Conservation (phyloP, 2,888 invertebrate species). For the Lordiphosa fenestrarum region DNA sequence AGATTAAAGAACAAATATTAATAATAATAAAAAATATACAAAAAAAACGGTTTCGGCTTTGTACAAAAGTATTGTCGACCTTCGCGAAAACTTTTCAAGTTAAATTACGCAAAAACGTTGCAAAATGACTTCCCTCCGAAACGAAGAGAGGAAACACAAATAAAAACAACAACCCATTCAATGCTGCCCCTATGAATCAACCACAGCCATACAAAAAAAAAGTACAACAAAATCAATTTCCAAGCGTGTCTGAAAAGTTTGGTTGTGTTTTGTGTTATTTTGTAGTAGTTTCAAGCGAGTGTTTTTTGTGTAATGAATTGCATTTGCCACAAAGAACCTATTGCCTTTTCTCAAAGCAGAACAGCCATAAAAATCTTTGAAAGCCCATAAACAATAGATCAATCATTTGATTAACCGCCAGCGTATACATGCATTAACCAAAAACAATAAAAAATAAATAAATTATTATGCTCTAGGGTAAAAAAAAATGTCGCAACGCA, state of each 20-base stretch:
- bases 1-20: constrained; percentile 29
- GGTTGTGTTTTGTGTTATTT: constrained; percentile 3
- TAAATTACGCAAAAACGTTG: constrained; percentile 51
- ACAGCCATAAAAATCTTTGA: constrained; percentile 30
- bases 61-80: constrained; percentile 45
- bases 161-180: constrained; percentile 9
- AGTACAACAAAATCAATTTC: constrained; percentile 45
- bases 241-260: constrained; percentile 45
- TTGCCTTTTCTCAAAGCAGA: constrained; percentile 27
- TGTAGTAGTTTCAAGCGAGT: constrained; percentile 18
- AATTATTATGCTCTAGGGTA: constrained; percentile 20
- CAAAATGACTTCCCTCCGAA: constrained; percentile 48
- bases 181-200: constrained; percentile 39
- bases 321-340: constrained; percentile 19
- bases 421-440: not conserved
- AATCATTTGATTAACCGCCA: constrained; percentile 58
- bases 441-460: constrained; percentile 9
- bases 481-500: no score
- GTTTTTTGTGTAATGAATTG: constrained; percentile 26
- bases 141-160: constrained; percentile 7
- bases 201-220: not conserved
- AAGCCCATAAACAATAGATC: constrained; percentile 51
- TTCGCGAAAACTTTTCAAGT: constrained; percentile 53
- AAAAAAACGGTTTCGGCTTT: constrained; percentile 27
- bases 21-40: constrained; percentile 58